Conservation (phyloP, 2,797 vertebrate species). For the Telmatherina bonti region DNA sequence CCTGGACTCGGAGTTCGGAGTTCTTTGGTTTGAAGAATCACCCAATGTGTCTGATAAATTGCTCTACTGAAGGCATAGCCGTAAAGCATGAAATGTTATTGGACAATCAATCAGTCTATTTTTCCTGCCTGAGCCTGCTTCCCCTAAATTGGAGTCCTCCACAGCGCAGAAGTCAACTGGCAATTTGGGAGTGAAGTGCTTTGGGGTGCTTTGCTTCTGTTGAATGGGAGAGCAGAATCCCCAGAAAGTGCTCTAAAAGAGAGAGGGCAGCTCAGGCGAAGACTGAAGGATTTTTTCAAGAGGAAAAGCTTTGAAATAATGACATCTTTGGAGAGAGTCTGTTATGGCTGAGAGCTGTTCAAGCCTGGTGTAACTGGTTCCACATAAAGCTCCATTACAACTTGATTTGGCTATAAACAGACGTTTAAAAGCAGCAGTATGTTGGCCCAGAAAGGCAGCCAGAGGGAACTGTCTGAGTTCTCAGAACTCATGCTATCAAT, state of each 20-base stretch:
- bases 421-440: slow-evolving; percentile 45
- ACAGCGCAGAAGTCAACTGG: slow-evolving; percentile 48
- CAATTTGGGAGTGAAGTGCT: slow-evolving; percentile 54
- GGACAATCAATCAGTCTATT: slow-evolving; percentile 71
- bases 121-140: slow-evolving; percentile 25
- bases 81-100: slow-evolving; percentile 59
- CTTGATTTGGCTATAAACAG: slow-evolving; percentile 56
- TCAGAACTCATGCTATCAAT: neutral
- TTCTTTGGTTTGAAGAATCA: neutral
- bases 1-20: too few relatives aligned
- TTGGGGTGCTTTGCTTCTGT: slow-evolving; percentile 50
- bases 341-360: slow-evolving; percentile 52
- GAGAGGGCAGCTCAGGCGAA: slow-evolving; percentile 55
- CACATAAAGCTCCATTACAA: slow-evolving; percentile 42
- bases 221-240: slow-evolving; percentile 42
- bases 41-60: slow-evolving; percentile 40
- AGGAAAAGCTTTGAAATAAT: slow-evolving; percentile 69
- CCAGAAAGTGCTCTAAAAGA: slow-evolving; percentile 51
- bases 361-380: slow-evolving; percentile 42
- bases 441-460: slow-evolving; percentile 10
- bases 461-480: too few relatives aligned
- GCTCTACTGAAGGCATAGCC: slow-evolving; percentile 31
- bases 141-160: slow-evolving; percentile 36
- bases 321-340: slow-evolving; percentile 64
- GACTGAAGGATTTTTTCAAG: slow-evolving; percentile 48